phyloP scores from a whole-genome alignment of 2,888 invertebrate genomes.

The Melipona bicolor region DNA sequence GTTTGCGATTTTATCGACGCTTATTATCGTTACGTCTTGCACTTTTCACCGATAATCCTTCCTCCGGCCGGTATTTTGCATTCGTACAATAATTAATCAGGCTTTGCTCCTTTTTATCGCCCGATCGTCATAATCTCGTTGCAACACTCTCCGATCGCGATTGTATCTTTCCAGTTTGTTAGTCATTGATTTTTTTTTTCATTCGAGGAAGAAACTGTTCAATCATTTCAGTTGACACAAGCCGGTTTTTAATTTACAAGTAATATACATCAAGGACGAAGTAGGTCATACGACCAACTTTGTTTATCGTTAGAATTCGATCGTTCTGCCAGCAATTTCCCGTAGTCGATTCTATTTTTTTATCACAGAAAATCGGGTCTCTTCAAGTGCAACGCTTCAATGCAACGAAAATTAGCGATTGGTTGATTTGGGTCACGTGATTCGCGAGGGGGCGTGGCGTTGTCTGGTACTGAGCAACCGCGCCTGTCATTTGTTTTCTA shows the following conservation, averaged over 20 bases:
- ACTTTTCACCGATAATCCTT: not conserved
- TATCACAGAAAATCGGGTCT: no score
- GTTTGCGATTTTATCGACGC: not conserved
- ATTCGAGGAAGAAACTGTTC: not conserved
- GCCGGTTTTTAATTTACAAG: not conserved
- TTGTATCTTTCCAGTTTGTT: not conserved
- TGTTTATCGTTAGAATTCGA: not conserved
- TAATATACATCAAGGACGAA: not conserved
- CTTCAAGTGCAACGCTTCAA: no score
- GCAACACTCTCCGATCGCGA: no score
- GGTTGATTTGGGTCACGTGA: no score
- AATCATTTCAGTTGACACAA: no score
- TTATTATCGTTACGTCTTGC: not conserved
- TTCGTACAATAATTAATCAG: not conserved
- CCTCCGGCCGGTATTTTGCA: not conserved
- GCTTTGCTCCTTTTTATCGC: not conserved
- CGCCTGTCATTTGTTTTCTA: no score
- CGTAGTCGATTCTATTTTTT: not conserved
- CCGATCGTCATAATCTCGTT: not conserved
- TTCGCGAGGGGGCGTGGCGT: no score
- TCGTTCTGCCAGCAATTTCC: not conserved
- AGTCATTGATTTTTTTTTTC: not conserved
- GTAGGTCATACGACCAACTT: not conserved
- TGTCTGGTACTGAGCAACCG: no score
- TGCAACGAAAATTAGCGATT: no score